These are phyloP conservation scores for Pseudochirops cupreus DNA, from an alignment of 2,797 vertebrate genomes.

Conservation along the genomic window DNA sequence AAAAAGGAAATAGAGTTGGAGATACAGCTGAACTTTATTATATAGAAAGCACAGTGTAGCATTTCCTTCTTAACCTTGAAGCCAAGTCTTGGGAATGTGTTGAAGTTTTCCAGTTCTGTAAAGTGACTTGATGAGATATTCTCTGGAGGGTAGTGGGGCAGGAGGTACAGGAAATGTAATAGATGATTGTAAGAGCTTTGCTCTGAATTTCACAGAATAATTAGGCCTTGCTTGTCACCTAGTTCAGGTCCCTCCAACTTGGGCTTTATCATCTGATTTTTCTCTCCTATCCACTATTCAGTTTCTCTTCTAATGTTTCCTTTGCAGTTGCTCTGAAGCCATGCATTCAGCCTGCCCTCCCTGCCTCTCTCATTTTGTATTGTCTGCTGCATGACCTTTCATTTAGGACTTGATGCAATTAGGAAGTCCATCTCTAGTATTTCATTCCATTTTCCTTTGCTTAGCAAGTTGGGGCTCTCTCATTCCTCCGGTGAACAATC, in stretches of 20 bases:
- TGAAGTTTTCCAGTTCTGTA: conserved; percentile 66
- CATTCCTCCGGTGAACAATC: conserved; percentile 30
- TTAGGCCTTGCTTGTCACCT: conserved; percentile 43
- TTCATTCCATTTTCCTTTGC: not conserved
- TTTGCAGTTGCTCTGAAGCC: not conserved
- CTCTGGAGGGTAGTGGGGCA: not conserved
- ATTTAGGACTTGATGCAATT: conserved; percentile 20
- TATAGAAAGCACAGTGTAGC: conserved; percentile 70
- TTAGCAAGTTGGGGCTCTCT: not conserved
- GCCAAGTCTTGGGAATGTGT: conserved; percentile 68
- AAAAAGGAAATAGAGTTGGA: conserved; percentile 82
- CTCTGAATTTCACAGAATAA: conserved; percentile 55
- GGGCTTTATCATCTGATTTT: conserved; percentile 48
- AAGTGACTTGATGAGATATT: conserved; percentile 63
- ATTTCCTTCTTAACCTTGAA: conserved; percentile 78
- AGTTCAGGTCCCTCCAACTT: conserved; percentile 50
- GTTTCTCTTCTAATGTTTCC: not conserved
- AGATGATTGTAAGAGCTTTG: conserved; percentile 50
- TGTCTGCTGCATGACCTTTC: not conserved
- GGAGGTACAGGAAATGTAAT: not conserved
- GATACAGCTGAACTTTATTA: conserved; percentile 79
- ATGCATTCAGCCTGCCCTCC: not conserved
- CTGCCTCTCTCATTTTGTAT: not conserved
- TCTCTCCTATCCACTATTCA: not conserved
- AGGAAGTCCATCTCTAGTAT: not conserved